phyloP scores from a whole-genome alignment of 2,888 invertebrate species.

The Furcula furcula region DNA sequence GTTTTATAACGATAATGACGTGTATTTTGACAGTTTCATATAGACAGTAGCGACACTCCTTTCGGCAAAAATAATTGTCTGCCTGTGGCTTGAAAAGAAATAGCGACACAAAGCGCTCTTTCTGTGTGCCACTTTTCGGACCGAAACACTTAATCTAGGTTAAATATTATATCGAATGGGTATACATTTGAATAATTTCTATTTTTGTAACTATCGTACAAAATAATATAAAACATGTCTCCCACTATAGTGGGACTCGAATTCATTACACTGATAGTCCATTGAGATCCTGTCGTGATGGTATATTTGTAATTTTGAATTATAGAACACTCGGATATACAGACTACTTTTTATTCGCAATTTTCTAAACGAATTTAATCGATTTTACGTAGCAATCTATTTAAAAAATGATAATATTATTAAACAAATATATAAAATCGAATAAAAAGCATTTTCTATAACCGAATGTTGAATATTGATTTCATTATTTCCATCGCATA shows the following conservation, averaged over 20 bases:
- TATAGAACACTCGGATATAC: constrained; percentile 36
- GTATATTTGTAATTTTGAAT: constrained; percentile 37
- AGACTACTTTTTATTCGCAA: constrained; percentile 31
- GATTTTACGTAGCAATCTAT: not conserved
- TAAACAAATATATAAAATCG: constrained; percentile 1
- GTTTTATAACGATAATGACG: too few species aligned
- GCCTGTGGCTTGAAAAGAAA: too few species aligned
- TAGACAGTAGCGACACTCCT: too few species aligned
- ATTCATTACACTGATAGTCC: constrained; percentile 42
- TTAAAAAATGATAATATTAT: not conserved
- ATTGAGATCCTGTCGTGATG: constrained; percentile 65
- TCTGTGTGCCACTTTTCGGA: too few species aligned
- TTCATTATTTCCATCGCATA: constrained; percentile 38
- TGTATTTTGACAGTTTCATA: too few species aligned
- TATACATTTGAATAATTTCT: too few species aligned
- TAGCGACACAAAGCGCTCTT: too few species aligned
- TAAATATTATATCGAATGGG: too few species aligned
- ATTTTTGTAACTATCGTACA: too few species aligned
- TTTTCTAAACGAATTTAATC: too few species aligned
- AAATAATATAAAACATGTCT: constrained; percentile 41
- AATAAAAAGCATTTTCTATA: constrained; percentile 26
- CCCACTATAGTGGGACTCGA: constrained; percentile 43
- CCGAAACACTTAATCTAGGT: too few species aligned
- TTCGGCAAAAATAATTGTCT: too few species aligned
- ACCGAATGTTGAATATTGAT: constrained; percentile 24